Conservation (phyloP, 1,140 invertebrate genomes). For the Hormaphis cornu region DNA sequence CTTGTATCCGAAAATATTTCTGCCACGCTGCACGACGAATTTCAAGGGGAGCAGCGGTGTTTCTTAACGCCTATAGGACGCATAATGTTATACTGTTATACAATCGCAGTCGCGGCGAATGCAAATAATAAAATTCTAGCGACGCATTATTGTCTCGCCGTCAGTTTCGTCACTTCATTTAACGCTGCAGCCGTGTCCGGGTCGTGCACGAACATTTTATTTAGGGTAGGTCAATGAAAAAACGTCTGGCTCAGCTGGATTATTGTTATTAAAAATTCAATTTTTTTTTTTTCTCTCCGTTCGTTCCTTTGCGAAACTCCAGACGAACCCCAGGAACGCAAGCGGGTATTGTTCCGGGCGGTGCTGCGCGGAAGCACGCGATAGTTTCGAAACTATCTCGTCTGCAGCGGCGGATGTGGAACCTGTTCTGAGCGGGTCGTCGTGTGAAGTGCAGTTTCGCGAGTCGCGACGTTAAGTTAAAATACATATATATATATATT, state of each 20-base stretch:
- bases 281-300: conserved; percentile 12
- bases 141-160: conserved; percentile 3
- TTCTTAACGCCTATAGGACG: too few species aligned
- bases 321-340: not conserved
- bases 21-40: not conserved
- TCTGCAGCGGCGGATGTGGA: conserved; percentile 9
- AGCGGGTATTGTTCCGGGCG: not conserved
- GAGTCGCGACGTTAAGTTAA: not conserved
- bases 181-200: not conserved
- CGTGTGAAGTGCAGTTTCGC: too few species aligned
- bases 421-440: conserved; percentile 12
- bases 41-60: not conserved
- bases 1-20: not conserved
- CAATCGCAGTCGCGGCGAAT: not conserved
- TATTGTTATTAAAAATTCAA: too few species aligned
- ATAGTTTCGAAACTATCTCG: conserved; percentile 18
- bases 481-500: too few species aligned
- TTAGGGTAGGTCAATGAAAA: conserved; percentile 31
- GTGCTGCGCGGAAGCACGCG: not conserved
- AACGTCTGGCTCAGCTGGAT: not conserved
- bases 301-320: conserved; percentile 26
- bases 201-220: not conserved
- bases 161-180: conserved; percentile 12
- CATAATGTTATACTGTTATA: too few species aligned
- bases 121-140: not conserved